Evolutionary conservation across 2,888 invertebrate genomes (phyloP), one percentile per base, ranked within the genome.

Genomic region (Lissonota sp.): DNA sequence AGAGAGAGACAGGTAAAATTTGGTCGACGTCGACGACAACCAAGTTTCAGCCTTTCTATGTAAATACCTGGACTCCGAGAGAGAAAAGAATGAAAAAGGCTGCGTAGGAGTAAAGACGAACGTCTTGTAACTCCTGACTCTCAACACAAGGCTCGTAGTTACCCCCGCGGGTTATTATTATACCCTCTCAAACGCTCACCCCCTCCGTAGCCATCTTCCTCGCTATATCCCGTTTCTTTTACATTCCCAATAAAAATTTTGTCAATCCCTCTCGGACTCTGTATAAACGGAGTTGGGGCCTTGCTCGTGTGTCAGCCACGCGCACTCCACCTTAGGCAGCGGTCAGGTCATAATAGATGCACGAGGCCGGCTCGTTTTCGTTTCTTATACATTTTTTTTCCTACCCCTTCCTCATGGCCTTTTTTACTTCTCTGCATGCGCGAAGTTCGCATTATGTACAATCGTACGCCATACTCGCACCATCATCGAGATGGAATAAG

Each of bases 291-390:
- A 58, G 88, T 84, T 88, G 26, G 26, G 26, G 84, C 57, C 67
- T 67, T 57, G 75, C 85, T 91, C 92, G 92, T 92, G 92, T 92
- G 92, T 90, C 92, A 86, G 92, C 90, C 92, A 92, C 92, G 92
- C 92, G 92, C 83, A 88, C 89, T 88, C 42, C 86, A 81, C 80
- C 81, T 81, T 75, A 84, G 62, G 60, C 83, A 87, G 89, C 87
- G 90, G 90, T 89, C 90, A 87, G 89, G 86, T 86, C 88, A 90
- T 90, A 91, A 91, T 91, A 86, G 90, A 91, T 90, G 89, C 92
- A 90, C 90, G 90, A 88, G 90, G 88, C 88, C 82, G 85, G 86
- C 87, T 88, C 88, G 86, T 88, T 89, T 88, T 86, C 86, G 85
- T 82, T 80, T 80, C 82, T 82, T 80, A 73, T 79, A 63, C 60